Evolutionary conservation across 1,140 invertebrate species (phyloP), one percentile per base, ranked within the genome.

Genomic region (Babylonia areolata): DNA sequence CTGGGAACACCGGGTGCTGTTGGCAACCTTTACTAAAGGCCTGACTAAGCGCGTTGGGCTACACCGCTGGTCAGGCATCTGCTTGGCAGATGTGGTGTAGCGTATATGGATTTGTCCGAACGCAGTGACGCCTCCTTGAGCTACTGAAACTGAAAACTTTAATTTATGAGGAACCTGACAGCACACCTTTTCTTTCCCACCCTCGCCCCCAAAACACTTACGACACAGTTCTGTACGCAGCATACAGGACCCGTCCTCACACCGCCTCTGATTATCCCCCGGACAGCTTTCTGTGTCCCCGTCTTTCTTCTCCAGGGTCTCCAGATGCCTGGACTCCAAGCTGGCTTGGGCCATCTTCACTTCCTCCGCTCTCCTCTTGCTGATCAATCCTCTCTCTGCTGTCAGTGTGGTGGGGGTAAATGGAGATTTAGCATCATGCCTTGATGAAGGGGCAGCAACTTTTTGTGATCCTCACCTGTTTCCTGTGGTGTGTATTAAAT

Each of bases 231-330:
- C 91, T 3, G 90, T 86, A 40, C 87, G 83, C 12, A 87, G 71
- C 31, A 92, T 89, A 87, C 91, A 92, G 31, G 87, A 80, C 3
- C 90, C 90, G 85, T 92, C 90, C n/a, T 84, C 84, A 84, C 91
- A 92, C 75, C 82, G 84, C 81, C 90, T 86, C 40, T 91, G 87
- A 12, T 75, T 15, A 31, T 77, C 75, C 15, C 3, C 37, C 75
- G 23, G 37, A 77, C 75, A 77, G 20, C 15, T 40, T 6, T 77
- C 75, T 40, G 17, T 28, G 20, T 77, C 75, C 20, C 35, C 35
- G 71, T 35, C 35, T n/a, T 35, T 33, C 64, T 23, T 69, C 35
- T 37, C 35, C 12, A 1, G 71, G 31, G n/a, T 33, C 9, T 35
- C 71, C 71, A 35, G 31, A 0, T 73, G 71, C 6, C 23, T 12